These are phyloP conservation scores for Rhagium mordax DNA, from an alignment of 2,888 invertebrate species.

Conservation along the genomic window DNA sequence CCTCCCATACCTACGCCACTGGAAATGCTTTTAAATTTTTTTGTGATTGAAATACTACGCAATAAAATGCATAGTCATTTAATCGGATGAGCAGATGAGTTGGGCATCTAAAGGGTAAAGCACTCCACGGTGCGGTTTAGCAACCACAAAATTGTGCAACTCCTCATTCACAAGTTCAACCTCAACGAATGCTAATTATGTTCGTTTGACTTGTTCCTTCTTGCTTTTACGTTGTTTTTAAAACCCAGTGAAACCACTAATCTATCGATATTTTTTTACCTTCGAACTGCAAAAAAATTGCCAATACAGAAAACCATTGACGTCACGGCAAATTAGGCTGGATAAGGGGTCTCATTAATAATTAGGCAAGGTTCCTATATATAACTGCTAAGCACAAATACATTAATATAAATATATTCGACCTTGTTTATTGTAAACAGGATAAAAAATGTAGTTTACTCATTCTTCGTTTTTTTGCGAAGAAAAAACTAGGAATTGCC, in stretches of 20 bases:
- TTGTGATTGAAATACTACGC: too few relatives aligned
- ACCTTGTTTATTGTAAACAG: conserved; percentile 27
- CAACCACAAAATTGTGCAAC: too few relatives aligned
- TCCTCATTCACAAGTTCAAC: too few relatives aligned
- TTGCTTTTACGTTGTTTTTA: too few relatives aligned
- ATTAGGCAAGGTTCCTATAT: conserved; percentile 1
- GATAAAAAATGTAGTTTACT: conserved; percentile 1
- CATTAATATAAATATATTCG: conserved; percentile 20
- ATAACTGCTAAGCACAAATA: conserved; percentile 9
- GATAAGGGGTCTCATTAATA: conserved; percentile 5
- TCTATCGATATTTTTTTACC: not conserved
- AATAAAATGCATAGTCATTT: too few relatives aligned
- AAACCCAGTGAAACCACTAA: not conserved
- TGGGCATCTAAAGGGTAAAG: too few relatives aligned
- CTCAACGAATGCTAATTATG: too few relatives aligned
- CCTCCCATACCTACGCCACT: too few relatives aligned
- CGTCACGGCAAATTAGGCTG: conserved; percentile 21
- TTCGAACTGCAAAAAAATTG: not conserved
- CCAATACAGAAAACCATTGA: not conserved
- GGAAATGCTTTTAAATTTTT: too few relatives aligned
- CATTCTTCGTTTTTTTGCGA: conserved; percentile 1
- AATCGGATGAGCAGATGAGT: too few relatives aligned
- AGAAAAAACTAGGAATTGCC: conserved; percentile 18
- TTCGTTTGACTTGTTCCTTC: too few relatives aligned
- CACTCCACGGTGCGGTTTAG: too few relatives aligned